Evolutionary conservation across 2,888 invertebrate genomes (phyloP).

Genomic region (Brachycybe producta): DNA sequence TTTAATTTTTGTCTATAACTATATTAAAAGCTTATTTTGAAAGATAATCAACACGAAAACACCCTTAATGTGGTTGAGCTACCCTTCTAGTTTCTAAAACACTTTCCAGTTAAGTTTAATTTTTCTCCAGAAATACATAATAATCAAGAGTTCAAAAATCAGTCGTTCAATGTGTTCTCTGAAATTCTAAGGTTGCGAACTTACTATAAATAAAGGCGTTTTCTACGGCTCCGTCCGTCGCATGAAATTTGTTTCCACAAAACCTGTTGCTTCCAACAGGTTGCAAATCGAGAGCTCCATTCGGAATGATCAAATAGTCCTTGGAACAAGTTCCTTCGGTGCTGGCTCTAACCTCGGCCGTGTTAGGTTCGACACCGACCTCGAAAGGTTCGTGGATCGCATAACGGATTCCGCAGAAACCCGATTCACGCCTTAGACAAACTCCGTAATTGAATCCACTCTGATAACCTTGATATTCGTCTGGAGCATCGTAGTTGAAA

Average conservation of each 20-base stretch:
- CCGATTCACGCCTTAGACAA: slow-evolving; percentile 25
- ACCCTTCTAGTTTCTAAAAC: too few species aligned
- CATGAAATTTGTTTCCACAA: slow-evolving; percentile 20
- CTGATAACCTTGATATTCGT: slow-evolving; percentile 20
- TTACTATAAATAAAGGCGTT: slow-evolving; percentile 20
- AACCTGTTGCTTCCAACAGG: slow-evolving; percentile 20
- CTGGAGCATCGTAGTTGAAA: slow-evolving; percentile 25
- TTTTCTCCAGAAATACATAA: neutral
- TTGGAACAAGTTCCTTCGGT: slow-evolving; percentile 17
- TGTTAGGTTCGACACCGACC: slow-evolving; percentile 18
- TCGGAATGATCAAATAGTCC: slow-evolving; percentile 20
- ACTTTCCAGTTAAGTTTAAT: too few species aligned
- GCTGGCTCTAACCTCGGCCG: slow-evolving; percentile 12
- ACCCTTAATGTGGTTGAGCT: too few species aligned
- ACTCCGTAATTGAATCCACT: slow-evolving; percentile 25
- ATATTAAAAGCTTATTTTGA: too few species aligned
- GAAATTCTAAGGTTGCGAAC: too few species aligned
- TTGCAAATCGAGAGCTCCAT: slow-evolving; percentile 19
- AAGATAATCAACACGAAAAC: too few species aligned
- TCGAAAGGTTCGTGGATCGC: slow-evolving; percentile 18
- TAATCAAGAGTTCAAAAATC: too few species aligned
- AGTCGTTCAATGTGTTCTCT: neutral
- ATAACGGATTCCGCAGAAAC: slow-evolving; percentile 22
- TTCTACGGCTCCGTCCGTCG: slow-evolving; percentile 12
- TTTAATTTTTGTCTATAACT: too few species aligned